Percentiles rank a stretch among this genome's conserved stretches.
Conservation (phyloP, 1,140 invertebrate species). For the Charaxes varanes region DNA sequence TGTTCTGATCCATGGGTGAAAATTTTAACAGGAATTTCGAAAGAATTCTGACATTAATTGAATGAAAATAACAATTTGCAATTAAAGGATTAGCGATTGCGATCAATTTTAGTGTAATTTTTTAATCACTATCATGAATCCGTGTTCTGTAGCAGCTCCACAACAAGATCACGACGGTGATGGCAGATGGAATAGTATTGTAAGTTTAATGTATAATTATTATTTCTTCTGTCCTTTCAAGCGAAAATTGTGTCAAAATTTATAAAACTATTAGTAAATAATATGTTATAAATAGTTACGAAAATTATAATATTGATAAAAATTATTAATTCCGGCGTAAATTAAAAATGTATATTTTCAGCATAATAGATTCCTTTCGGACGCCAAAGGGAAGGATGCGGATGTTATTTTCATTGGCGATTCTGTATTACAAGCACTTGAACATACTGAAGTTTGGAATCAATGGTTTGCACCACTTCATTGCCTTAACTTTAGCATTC, state of each 20-base stretch:
- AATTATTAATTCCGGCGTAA: not conserved
- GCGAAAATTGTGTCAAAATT: too few species aligned
- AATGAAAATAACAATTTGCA: not conserved
- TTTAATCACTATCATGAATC: slow-evolving; percentile 15
- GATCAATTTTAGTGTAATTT: not conserved
- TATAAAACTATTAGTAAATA: too few species aligned
- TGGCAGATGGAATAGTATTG: slow-evolving; percentile 80
- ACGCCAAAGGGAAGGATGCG: slow-evolving; percentile 89
- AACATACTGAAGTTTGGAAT: slow-evolving; percentile 88
- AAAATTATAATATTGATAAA: too few species aligned
- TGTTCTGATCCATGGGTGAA: too few species aligned
- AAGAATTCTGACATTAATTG: not conserved
- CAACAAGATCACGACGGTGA: slow-evolving; percentile 79
- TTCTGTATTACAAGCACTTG: slow-evolving; percentile 86
- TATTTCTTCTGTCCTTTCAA: too few species aligned
- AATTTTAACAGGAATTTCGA: not conserved
- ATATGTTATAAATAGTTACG: too few species aligned
- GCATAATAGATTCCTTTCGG: slow-evolving; percentile 88
- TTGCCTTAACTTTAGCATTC: slow-evolving; percentile 92
- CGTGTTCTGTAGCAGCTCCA: slow-evolving; percentile 76
- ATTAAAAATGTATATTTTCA: slow-evolving; percentile 60
- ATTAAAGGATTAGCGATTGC: not conserved
- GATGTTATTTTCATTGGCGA: slow-evolving; percentile 95
- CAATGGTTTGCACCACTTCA: slow-evolving; percentile 91
- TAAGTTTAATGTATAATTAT: slow-evolving; percentile 41